These are phyloP conservation scores for Mobula birostris DNA, from an alignment of 2,113 vertebrate species.

Conservation along the genomic window DNA sequence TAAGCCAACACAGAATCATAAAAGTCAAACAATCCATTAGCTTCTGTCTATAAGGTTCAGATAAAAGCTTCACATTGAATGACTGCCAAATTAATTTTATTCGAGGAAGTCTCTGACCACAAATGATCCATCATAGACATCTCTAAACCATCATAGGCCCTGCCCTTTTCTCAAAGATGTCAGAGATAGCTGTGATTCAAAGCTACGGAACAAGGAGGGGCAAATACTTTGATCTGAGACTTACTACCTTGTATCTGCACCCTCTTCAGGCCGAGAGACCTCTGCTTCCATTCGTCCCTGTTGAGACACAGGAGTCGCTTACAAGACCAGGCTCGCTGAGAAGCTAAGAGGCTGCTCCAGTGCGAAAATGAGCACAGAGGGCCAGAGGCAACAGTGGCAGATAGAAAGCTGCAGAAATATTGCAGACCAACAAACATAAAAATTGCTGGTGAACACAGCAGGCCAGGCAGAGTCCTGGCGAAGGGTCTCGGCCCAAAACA, in stretches of 20 bases:
- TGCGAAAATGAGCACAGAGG: neutral
- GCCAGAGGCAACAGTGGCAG: neutral
- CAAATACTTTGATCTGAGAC: neutral
- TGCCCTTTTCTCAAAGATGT: neutral
- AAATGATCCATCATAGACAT: neutral
- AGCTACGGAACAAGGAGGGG: neutral
- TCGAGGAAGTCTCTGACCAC: neutral
- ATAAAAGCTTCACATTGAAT: neutral
- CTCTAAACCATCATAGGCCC: neutral
- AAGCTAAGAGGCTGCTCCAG: neutral
- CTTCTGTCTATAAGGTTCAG: neutral
- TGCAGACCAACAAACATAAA: too few species aligned
- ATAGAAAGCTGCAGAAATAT: neutral
- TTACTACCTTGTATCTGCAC: neutral
- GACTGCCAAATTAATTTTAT: neutral
- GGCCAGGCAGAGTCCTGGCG: too few species aligned
- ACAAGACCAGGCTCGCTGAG: neutral
- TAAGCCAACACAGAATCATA: neutral
- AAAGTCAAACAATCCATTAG: neutral
- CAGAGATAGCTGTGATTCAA: neutral
- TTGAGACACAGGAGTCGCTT: neutral
- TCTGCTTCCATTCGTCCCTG: neutral
- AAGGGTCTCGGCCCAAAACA: too few species aligned
- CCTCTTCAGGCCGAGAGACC: neutral
- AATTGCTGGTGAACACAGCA: too few species aligned